Conservation (phyloP, 1,140 invertebrate species). For the Druon quercuslanigerum region DNA sequence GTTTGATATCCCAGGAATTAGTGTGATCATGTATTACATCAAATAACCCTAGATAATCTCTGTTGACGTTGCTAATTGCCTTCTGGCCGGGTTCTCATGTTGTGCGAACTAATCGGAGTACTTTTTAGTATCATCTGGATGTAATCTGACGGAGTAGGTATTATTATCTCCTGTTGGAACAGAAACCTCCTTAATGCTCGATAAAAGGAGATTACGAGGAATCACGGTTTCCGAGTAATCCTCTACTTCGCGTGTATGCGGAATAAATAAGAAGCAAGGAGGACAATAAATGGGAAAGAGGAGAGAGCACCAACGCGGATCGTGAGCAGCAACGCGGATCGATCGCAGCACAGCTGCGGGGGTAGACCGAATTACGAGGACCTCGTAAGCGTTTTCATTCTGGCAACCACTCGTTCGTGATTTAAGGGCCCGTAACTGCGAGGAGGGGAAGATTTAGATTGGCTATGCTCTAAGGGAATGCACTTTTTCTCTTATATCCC, state of each 20-base stretch:
- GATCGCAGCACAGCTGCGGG: slow-evolving; percentile 22
- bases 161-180: slow-evolving; percentile 20
- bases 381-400: slow-evolving; percentile 35
- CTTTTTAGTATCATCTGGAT: neutral
- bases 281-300: slow-evolving; percentile 8
- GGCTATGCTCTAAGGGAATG: slow-evolving; percentile 11
- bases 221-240: slow-evolving; percentile 26
- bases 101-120: neutral
- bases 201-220: slow-evolving; percentile 45
- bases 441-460: slow-evolving; percentile 5
- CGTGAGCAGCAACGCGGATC: slow-evolving; percentile 14
- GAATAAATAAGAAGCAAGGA: slow-evolving; percentile 31
- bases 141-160: neutral
- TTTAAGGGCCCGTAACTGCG: slow-evolving; percentile 6
- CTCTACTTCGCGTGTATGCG: slow-evolving; percentile 14
- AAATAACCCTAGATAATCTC: neutral
- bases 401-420: neutral
- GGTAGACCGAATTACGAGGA: slow-evolving; percentile 23
- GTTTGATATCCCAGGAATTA: too few species aligned
- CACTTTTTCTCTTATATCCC: slow-evolving; percentile 28
- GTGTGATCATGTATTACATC: neutral
- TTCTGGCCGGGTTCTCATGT: neutral
- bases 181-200: slow-evolving; percentile 46
- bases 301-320: neutral
- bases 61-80: slow-evolving; percentile 2